These are phyloP conservation scores for Metridium senile DNA, from an alignment of 92 coral and sea anemone genomes.

Conservation along the genomic window DNA sequence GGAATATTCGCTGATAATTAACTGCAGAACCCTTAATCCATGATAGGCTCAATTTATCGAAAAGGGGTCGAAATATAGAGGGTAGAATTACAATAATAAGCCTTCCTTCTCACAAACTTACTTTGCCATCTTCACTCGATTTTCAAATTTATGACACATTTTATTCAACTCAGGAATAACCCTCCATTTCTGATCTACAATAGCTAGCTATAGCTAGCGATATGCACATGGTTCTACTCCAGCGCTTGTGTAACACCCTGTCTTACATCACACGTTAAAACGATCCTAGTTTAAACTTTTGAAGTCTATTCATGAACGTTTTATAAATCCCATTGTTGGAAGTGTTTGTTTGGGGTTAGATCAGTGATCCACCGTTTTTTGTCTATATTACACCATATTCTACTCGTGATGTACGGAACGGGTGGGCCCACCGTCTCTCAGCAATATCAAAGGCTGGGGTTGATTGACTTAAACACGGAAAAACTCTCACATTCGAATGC, in stretches of 20 bases:
- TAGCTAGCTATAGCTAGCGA: not conserved
- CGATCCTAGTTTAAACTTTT: not conserved
- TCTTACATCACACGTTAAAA: not conserved
- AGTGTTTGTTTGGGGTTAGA: conserved; percentile 11
- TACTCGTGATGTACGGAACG: not conserved
- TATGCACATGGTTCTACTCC: too few relatives aligned
- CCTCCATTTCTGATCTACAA: not conserved
- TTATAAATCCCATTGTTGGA: not conserved
- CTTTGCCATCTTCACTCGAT: not conserved
- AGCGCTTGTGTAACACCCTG: not conserved
- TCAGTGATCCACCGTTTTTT: not conserved
- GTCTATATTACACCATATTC: not conserved
- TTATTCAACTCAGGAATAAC: not conserved
- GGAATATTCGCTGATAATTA: not conserved
- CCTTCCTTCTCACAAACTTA: too few relatives aligned
- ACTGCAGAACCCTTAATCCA: not conserved
- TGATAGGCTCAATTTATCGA: not conserved
- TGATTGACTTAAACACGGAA: not conserved
- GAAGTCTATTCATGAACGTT: not conserved
- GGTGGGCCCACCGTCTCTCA: not conserved
- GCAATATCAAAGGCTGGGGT: not conserved
- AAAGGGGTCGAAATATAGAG: not conserved
- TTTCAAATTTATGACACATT: not conserved
- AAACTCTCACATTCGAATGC: not conserved
- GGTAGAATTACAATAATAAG: too few relatives aligned